Base-by-base conservation (phyloP, 2,888 invertebrate species). In the Chesias legatella region DNA sequence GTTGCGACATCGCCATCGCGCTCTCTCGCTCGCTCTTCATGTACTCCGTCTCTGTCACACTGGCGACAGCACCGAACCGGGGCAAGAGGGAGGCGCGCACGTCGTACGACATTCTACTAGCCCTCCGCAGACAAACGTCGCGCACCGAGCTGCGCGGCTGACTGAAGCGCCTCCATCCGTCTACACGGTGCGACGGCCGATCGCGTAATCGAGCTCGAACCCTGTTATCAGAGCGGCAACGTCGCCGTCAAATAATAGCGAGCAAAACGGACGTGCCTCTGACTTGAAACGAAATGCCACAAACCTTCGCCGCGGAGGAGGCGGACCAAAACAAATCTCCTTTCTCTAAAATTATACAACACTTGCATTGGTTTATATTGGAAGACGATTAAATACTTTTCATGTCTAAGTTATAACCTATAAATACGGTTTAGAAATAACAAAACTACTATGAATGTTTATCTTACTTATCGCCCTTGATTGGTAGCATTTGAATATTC, bases 301-400 rank as follows among this genome's bases (percentile, higher is more conserved):
- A 74, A 81, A 75, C 74, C 74, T 77, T 72, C 63, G 51, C 53
- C 43, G 53, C 57, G 59, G 72, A 79, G 76, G 79, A 78, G 80
- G 78, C 72, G 77, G 82, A 84, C 83, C 83, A 86, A 85, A 85
- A 85, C 86, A 86, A 84, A 86, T 83, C 79, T 79, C 86, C 84
- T 83, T 84, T 86, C 84, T 84, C 83, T 83, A 79, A 83, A 85
- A 80, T 84, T 85, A 82, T 82, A 83, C 81, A 82, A 83, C 78
- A 74, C 72, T 76, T 65, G 61, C 70, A 64, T 71, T 71, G 63
- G 65, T 58, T 66, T 70, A 60, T 70, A n/a, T n/a, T n/a, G n/a
- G n/a, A n/a, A n/a, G n/a, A n/a, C n/a, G n/a, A n/a, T n/a, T n/a
- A n/a, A n/a, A n/a, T n/a, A n/a, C n/a, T n/a, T n/a, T n/a, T n/a